These are phyloP conservation scores for Pseudonaja textilis DNA, from an alignment of 2,113 vertebrate genomes.

Conservation along the genomic window DNA sequence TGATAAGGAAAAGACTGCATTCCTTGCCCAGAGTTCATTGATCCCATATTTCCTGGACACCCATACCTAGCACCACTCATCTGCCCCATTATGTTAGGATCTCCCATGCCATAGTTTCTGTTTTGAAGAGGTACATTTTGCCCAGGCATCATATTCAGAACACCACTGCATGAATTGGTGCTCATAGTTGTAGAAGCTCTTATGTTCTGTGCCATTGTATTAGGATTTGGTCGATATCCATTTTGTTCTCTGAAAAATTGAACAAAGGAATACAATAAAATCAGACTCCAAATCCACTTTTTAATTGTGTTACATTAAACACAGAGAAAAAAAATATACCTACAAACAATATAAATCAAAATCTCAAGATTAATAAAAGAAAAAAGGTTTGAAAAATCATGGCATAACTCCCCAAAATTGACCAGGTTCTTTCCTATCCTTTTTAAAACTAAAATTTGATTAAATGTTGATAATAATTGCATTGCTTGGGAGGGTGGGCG, in stretches of 20 bases:
- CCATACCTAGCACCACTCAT: conserved; percentile 68
- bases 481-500: background rate
- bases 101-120: conserved; percentile 71
- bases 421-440: background rate
- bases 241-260: conserved; percentile 84
- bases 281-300: conserved; percentile 17
- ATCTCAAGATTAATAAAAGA: background rate
- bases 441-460: background rate
- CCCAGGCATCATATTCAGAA: conserved; percentile 78
- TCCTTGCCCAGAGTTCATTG: conserved; percentile 57
- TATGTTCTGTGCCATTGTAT: conserved; percentile 72
- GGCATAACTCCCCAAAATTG: background rate
- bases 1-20: conserved; percentile 83
- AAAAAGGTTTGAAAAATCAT: background rate
- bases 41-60: conserved; percentile 56
- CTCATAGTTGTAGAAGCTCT: conserved; percentile 77
- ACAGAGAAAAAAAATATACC: background rate
- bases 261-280: conserved; percentile 4
- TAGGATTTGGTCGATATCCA: conserved; percentile 84
- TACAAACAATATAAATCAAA: background rate
- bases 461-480: background rate
- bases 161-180: conserved; percentile 72
- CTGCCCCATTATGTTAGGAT: conserved; percentile 62
- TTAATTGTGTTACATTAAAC: background rate
- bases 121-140: conserved; percentile 74